These are phyloP conservation scores for Brachionus rotundiformis DNA, from an alignment of 1,140 invertebrate species.

Conservation along the genomic window DNA sequence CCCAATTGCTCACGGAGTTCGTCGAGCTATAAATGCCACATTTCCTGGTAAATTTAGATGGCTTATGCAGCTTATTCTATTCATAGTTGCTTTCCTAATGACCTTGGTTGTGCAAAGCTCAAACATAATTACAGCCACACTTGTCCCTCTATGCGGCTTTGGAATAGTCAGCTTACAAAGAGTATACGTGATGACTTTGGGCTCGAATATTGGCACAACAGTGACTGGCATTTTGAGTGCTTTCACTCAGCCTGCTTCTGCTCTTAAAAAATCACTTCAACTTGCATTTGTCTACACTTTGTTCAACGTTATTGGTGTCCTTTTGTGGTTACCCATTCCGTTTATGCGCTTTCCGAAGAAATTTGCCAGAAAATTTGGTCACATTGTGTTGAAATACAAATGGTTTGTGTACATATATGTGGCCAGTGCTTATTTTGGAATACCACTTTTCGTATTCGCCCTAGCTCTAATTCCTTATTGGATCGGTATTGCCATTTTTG, in stretches of 20 bases:
- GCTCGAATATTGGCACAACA: conserved; percentile 72
- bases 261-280: conserved; percentile 66
- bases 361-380: conserved; percentile 66
- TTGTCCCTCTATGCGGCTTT: conserved; percentile 71
- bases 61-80: conserved; percentile 66
- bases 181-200: conserved; percentile 70
- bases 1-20: conserved; percentile 66
- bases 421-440: conserved; percentile 66
- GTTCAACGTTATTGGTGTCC: conserved; percentile 69
- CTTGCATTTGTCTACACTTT: conserved; percentile 70
- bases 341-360: conserved; percentile 67
- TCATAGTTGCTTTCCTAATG: conserved; percentile 66
- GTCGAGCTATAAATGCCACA: conserved; percentile 68
- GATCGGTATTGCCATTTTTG: background rate
- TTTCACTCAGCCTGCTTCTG: conserved; percentile 62
- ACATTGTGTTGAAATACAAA: conserved; percentile 66
- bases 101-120: conserved; percentile 71
- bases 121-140: conserved; percentile 70
- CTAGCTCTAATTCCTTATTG: conserved; percentile 57
- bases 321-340: conserved; percentile 70
- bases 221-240: conserved; percentile 68
- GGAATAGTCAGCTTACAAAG: conserved; percentile 69
- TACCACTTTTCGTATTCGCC: conserved; percentile 66
- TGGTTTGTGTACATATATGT: conserved; percentile 70
- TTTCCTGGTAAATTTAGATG: conserved; percentile 63